Base-by-base conservation (phyloP, 2,797 vertebrate species). In the Gephyroberyx darwinii region DNA sequence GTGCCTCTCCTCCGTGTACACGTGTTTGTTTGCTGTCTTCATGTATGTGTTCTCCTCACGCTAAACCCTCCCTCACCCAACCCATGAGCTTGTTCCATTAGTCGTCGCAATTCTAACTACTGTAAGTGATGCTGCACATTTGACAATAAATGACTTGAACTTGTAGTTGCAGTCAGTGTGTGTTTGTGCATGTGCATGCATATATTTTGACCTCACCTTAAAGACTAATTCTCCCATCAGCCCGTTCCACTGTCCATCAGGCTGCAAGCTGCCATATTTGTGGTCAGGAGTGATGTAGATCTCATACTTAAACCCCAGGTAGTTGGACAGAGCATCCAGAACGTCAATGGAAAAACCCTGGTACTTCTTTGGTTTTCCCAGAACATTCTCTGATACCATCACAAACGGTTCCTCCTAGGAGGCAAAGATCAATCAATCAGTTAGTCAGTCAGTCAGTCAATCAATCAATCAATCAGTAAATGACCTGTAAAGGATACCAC, bases 321-420 rank as follows among this genome's bases (percentile, higher is more conserved):
- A 99, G 88, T 95, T 98, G 65, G 98, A 94, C 78, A 99, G 94
- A 64, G 97, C 96, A 80, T 99, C 98, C 82, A 99, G 90, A 47
- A 99, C 96, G 0, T 99, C 98, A 8, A 99, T 98, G 69, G 97
- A 98, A 86, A 95, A 99, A 50, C 98, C 98, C 65, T 98, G 96
- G 83, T 99, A 99, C 89, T 98, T 98, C 92, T 99, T 99, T 0
- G 98, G 97, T 84, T 99, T 99, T 31, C 98, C 98, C 84, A 99
- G 86, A 61, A 99, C 96, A 52, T 99, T 99, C 91, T 99, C 98
- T 13, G 98, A 99, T 59, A 99, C 96, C 98, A 99, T 99, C 73
- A 99, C 97, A 75, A 99, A 99, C 7, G 98, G 98, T 84, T 99
- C 98, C 93, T 99, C 98, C 98, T 99, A 84, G 22, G 93, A 81